These are phyloP conservation scores for Catagonus wagneri DNA, from an alignment of 2,113 vertebrate species.

Conservation along the genomic window DNA sequence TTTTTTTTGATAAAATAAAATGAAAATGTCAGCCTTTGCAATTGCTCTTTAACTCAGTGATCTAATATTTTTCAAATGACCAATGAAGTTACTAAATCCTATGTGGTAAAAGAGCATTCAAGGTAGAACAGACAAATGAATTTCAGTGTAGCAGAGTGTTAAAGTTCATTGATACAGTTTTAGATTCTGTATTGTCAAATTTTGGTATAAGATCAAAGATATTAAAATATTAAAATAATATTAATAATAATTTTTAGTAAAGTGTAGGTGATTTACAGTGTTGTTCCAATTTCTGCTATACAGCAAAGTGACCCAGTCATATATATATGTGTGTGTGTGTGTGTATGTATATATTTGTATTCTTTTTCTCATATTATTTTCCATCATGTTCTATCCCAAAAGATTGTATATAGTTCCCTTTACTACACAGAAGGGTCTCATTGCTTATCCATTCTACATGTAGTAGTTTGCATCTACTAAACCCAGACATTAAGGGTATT, in stretches of 20 bases:
- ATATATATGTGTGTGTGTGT: no score
- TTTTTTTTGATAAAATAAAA: neutral
- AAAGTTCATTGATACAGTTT: neutral
- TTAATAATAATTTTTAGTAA: no score
- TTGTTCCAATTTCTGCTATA: no score
- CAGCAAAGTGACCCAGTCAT: no score
- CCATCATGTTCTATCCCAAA: no score
- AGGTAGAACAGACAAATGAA: conserved; percentile 23
- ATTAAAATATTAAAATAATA: neutral
- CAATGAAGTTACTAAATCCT: conserved; percentile 1
- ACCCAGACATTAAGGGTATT: neutral
- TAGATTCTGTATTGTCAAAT: neutral
- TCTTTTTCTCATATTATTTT: no score
- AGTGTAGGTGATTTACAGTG: no score
- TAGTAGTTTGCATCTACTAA: neutral
- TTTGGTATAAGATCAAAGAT: neutral
- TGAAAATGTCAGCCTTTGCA: neutral
- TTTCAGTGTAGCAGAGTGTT: neutral
- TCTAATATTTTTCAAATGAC: conserved; percentile 3
- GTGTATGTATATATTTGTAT: no score
- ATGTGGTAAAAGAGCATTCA: neutral
- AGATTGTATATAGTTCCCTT: no score
- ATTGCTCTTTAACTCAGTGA: neutral
- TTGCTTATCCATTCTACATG: no score
- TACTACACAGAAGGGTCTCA: no score